Conservation (phyloP, 2,797 vertebrate genomes). For the Coregonus sp. region DNA sequence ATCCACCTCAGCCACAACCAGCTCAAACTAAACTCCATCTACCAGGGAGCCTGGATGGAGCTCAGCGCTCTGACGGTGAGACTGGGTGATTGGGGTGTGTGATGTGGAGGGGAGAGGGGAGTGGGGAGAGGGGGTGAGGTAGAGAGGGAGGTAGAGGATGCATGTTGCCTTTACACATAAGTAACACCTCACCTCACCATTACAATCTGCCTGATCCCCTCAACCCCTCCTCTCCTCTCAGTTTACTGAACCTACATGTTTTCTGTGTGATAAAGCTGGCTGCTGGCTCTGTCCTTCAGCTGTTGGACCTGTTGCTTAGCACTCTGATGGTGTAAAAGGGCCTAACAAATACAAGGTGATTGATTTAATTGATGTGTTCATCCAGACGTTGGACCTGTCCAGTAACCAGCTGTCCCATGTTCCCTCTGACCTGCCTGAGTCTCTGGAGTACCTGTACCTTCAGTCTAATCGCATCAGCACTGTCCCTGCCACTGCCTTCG, state of each 20-base stretch:
- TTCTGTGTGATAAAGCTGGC: constrained; percentile 2
- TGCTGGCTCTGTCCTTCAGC: neutral
- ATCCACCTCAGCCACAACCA: constrained; percentile 88
- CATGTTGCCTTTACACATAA: too few species aligned
- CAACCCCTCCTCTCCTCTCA: neutral
- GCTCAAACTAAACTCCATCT: constrained; percentile 86
- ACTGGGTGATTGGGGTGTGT: neutral
- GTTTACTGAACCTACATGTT: neutral
- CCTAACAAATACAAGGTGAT: too few species aligned
- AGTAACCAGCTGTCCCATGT: constrained; percentile 88
- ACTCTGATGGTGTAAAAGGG: too few species aligned
- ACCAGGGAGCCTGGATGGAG: constrained; percentile 89
- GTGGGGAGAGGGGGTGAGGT: neutral
- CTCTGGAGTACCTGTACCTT: constrained; percentile 91
- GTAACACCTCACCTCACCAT: too few species aligned
- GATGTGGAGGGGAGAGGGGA: neutral
- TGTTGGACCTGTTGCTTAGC: too few species aligned
- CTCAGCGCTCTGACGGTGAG: constrained; percentile 87
- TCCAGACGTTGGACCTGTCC: constrained; percentile 90
- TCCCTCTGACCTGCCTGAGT: constrained; percentile 86
- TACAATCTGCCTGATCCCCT: neutral
- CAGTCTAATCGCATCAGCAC: constrained; percentile 89
- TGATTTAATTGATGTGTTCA: constrained; percentile 12
- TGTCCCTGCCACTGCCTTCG: constrained; percentile 83
- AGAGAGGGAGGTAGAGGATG: neutral